Evolutionary conservation across 2,113 vertebrate genomes (phyloP), one percentile per base, ranked within the genome.

Genomic region (Emydocephalus ijimae): DNA sequence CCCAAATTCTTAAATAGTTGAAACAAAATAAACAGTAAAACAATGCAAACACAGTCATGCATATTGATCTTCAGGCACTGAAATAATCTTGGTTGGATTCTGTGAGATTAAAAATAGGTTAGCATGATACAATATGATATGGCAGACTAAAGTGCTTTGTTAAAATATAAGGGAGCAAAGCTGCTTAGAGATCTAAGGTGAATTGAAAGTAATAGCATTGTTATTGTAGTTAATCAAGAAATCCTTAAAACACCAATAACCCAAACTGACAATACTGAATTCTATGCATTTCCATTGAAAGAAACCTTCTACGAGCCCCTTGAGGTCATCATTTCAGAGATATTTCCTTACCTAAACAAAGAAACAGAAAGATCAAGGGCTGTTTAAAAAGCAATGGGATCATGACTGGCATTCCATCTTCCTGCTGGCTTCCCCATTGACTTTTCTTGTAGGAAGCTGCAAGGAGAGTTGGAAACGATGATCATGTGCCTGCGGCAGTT

Each of bases 1-100:
- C 96, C 93, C 93, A 95, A 95, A 95, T 81, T 94, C 88, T 96
- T 94, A 94, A 94, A 97, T 87, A 96, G 94, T 48, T 95, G 94
- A 96, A 97, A 96, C 93, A 95, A 97, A 96, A 95, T 94, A 92
- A 94, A 88, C 86, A 43, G 93, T 92, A 81, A 93, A 92, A 88
- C 52, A 95, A 91, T 59, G 54, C 34, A 94, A 94, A 94, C 56
- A 7, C 45, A 26, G 92, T 90, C 94, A 85, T 87, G 87, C 69
- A 55, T 91, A 29, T 0, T 87, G n/a, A 64, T 96, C 94, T 95
- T 94, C 89, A 88, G 94, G 95, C 69, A 91, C 21, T 10, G 52
- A 90, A 87, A 86, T 88, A 45, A 94, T 95, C 95, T 95, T 81
- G 85, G 81, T 95, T 93, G 94, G 91, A 93, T 94, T 81, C 64